Percentiles rank a stretch among this genome's conserved stretches.
These are phyloP conservation scores for Nemotelus nigrinus DNA, from an alignment of 2,888 invertebrate genomes.

Conservation along the genomic window DNA sequence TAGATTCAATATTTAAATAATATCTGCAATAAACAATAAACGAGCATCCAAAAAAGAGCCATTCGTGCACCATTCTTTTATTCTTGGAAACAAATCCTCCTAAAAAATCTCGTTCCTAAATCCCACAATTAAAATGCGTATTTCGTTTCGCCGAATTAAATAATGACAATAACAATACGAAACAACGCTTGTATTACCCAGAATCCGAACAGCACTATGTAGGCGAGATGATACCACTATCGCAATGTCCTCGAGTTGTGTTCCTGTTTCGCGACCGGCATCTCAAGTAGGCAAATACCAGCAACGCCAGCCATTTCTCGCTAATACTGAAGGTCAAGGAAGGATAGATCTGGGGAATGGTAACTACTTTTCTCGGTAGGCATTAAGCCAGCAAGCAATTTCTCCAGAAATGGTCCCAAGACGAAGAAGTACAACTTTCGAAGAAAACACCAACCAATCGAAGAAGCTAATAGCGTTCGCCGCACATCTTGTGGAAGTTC, in stretches of 20 bases:
- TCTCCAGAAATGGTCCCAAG: background rate
- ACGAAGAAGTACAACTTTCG: background rate
- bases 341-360: background rate
- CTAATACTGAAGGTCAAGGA: conserved; percentile 24
- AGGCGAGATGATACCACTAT: background rate
- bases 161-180: background rate
- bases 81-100: no score
- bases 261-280: background rate
- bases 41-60: no score
- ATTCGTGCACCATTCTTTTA: no score
- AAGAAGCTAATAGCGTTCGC: background rate
- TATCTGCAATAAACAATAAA: no score
- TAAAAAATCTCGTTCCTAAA: no score
- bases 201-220: background rate
- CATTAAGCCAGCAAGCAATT: background rate
- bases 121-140: background rate
- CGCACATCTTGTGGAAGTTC: conserved; percentile 21
- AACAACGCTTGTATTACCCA: background rate
- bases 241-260: background rate
- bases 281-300: background rate
- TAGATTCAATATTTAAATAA: no score
- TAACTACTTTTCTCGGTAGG: conserved; percentile 23
- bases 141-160: conserved; percentile 16
- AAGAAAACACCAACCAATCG: background rate
- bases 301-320: background rate